Conservation (phyloP, 2,113 vertebrate species). For the Ptyas mucosa region DNA sequence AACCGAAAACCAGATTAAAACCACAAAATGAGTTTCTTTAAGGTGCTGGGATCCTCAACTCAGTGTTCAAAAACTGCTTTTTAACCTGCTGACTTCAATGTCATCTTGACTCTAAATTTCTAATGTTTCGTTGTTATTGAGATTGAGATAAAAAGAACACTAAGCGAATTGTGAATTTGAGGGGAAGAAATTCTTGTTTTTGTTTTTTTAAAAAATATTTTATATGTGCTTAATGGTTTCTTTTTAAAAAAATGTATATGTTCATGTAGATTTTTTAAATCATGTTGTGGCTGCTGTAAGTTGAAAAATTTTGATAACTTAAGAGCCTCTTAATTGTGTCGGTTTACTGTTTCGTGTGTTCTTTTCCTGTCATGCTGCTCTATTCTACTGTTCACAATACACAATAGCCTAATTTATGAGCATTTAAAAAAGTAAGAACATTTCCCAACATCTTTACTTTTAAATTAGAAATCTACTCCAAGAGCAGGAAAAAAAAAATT, state of each 20-base stretch:
- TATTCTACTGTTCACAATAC: not conserved
- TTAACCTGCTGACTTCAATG: not conserved
- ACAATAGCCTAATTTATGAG: not conserved
- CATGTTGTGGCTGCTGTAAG: slow-evolving; percentile 9
- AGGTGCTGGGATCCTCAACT: not conserved
- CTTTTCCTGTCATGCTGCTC: not conserved
- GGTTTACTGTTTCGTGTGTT: not conserved
- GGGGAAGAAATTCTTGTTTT: slow-evolving; percentile 6
- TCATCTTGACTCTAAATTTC: slow-evolving; percentile 28
- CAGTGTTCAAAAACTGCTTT: slow-evolving; percentile 13
- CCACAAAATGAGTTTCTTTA: not conserved
- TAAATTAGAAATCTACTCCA: not conserved
- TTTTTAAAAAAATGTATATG: not conserved
- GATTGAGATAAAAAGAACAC: not conserved
- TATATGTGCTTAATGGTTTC: slow-evolving; percentile 39
- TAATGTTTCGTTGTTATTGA: slow-evolving; percentile 19
- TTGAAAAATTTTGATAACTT: slow-evolving; percentile 34
- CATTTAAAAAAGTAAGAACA: not conserved
- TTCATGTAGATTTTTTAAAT: slow-evolving; percentile 44
- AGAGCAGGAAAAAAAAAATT: not conserved
- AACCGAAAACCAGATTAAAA: not conserved
- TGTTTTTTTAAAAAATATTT: slow-evolving; percentile 47
- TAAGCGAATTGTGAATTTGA: slow-evolving; percentile 27
- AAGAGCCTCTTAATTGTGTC: not conserved
- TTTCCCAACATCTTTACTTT: not conserved